These are phyloP conservation scores for Lordiphosa stackelbergi DNA, from an alignment of 1,140 invertebrate genomes.

Conservation along the genomic window DNA sequence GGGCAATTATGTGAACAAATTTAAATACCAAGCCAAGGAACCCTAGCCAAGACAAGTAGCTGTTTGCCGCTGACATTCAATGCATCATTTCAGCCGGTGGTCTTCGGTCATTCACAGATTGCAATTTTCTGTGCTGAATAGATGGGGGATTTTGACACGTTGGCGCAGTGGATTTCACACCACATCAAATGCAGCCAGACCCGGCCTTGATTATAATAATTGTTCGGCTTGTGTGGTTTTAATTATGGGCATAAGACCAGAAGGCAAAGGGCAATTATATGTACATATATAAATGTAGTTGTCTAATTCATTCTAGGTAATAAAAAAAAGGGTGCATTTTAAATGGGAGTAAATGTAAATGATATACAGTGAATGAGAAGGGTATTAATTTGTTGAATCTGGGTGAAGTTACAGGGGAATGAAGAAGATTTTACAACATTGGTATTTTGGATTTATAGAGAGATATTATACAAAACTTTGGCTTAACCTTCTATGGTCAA, in stretches of 20 bases:
- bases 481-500: too few relatives aligned
- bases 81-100: slow-evolving; percentile 71
- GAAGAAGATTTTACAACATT: too few relatives aligned
- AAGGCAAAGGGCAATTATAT: slow-evolving; percentile 24
- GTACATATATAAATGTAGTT: slow-evolving; percentile 2
- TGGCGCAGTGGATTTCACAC: slow-evolving; percentile 60
- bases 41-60: slow-evolving; percentile 49
- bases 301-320: slow-evolving; percentile 17
- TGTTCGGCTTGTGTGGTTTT: slow-evolving; percentile 53
- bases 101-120: slow-evolving; percentile 26
- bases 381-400: too few relatives aligned
- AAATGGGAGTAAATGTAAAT: not conserved
- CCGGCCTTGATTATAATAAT: slow-evolving; percentile 65
- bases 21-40: slow-evolving; percentile 54
- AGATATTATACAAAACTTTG: too few relatives aligned
- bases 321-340: not conserved
- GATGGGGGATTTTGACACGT: slow-evolving; percentile 57
- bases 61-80: slow-evolving; percentile 60
- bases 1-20: slow-evolving; percentile 70
- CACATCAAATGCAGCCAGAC: slow-evolving; percentile 37
- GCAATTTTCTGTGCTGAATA: slow-evolving; percentile 15
- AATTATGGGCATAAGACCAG: slow-evolving; percentile 41
- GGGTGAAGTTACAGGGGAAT: too few relatives aligned
- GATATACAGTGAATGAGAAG: too few relatives aligned
- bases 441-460: too few relatives aligned